Percentiles rank a stretch among this genome's conserved stretches.
phyloP scores from a whole-genome alignment of 2,888 invertebrate species.

The Pemphredon lugubris region DNA sequence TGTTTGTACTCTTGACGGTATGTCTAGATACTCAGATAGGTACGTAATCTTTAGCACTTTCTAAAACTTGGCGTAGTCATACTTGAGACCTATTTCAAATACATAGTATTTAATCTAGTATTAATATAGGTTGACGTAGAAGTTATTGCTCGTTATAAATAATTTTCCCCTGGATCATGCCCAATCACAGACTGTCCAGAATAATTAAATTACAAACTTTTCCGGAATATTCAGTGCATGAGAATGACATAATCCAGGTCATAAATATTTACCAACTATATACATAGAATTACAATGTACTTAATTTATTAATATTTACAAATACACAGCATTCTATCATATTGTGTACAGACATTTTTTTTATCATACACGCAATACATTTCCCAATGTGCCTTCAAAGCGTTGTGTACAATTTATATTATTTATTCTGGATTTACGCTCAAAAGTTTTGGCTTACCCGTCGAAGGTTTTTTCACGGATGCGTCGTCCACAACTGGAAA shows the following conservation, averaged over 20 bases:
- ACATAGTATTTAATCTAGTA: conserved; percentile 27
- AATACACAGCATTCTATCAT: conserved; percentile 48
- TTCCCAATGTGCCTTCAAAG: neutral
- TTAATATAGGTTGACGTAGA: conserved; percentile 34
- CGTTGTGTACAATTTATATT: conserved; percentile 3
- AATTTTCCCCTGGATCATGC: conserved; percentile 35
- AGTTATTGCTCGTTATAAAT: conserved; percentile 59
- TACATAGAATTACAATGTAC: conserved; percentile 54
- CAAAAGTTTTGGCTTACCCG: conserved; percentile 24
- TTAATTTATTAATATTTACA: conserved; percentile 71
- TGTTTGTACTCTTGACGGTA: conserved; percentile 62
- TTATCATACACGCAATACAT: conserved; percentile 32
- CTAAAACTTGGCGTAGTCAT: conserved; percentile 20
- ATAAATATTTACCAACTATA: conserved; percentile 55
- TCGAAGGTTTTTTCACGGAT: conserved; percentile 17
- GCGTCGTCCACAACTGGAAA: conserved; percentile 35
- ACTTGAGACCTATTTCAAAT: conserved; percentile 29
- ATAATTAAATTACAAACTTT: conserved; percentile 3
- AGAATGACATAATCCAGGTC: conserved; percentile 25
- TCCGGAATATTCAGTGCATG: conserved; percentile 23
- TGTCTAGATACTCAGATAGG: conserved; percentile 38
- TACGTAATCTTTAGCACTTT: conserved; percentile 13
- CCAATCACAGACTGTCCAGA: conserved; percentile 11
- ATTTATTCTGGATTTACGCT: conserved; percentile 14
- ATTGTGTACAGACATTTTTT: conserved; percentile 32